Evolutionary conservation across 2,888 invertebrate species (phyloP), one percentile per base, ranked within the genome.

Genomic region (Nomada hirtipes): DNA sequence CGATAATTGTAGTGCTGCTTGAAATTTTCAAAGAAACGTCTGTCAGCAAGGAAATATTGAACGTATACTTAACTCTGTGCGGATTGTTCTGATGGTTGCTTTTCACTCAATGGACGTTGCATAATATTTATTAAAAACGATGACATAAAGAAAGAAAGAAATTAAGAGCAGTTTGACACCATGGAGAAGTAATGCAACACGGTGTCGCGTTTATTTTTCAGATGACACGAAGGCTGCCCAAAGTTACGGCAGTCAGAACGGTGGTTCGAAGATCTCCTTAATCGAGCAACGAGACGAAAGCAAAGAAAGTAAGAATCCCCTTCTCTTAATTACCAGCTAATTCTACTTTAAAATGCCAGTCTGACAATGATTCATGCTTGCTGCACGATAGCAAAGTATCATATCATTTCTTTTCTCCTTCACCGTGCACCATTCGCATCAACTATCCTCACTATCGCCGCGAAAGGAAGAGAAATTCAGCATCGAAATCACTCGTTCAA

Each of bases 151-250:
- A 36, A 36, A 7, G 36, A 36, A 36, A 36, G 36, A 0, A 36
- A 7, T 36, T 36, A 36, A 36, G 36, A 36, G 36, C 36, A 36
- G 36, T 1, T 7, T 4, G 7, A 36, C 36, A 53, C 53, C 20
- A 23, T 26, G 13, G 26, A 23, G 2, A 11, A 20, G 18, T 15
- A 52, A 13, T 63, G 10, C 15, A 42, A 47, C 10, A 44, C 18
- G 26, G 36, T 1, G 26, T 15, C 23, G 20, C 50, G 9, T 26
- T 74, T 55, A 47, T 82, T 79, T 92, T 93, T 72, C 89, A 93
- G 93, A 92, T 93, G 92, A 92, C 88, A 88, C 91, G 81, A 92
- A 89, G 78, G 84, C 86, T 69, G 90, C 90, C 29, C 83, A 85
- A 67, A 90, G 84, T 57, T 90, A 91, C 87, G 86, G 82, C 79